Conservation (phyloP, 2,888 invertebrate species). For the Nymphalis polychloros region DNA sequence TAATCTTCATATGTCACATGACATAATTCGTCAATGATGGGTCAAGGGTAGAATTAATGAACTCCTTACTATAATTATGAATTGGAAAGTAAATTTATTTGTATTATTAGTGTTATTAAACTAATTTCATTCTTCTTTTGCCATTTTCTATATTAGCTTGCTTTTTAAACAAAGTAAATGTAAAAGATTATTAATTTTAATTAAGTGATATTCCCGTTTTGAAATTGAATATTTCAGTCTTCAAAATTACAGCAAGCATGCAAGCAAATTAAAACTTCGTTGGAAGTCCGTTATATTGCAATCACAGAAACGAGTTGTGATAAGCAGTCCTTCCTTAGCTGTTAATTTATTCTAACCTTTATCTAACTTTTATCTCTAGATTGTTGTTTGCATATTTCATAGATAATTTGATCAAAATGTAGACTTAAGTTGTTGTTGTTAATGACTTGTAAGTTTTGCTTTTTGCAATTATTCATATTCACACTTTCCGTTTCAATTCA, state of each 20-base stretch:
- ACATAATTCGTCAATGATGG: too few relatives aligned
- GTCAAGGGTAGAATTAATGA: too few relatives aligned
- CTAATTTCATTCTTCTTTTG: too few relatives aligned
- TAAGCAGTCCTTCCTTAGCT: conserved; percentile 26
- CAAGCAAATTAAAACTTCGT: conserved; percentile 26
- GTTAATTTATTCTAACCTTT: conserved; percentile 30
- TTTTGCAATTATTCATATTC: neutral
- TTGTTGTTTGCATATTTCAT: conserved; percentile 27
- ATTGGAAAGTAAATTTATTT: too few relatives aligned
- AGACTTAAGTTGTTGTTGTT: conserved; percentile 9
- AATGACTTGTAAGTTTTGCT: conserved; percentile 16
- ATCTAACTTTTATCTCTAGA: conserved; percentile 29
- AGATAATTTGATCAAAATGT: conserved; percentile 28
- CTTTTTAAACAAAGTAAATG: too few relatives aligned
- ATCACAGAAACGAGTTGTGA: conserved; percentile 25
- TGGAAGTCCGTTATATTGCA: conserved; percentile 23
- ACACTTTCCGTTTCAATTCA: neutral
- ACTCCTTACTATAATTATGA: too few relatives aligned
- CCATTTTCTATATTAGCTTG: too few relatives aligned
- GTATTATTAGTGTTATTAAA: too few relatives aligned
- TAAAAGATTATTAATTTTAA: too few relatives aligned
- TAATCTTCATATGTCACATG: too few relatives aligned
- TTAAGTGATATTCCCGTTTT: neutral
- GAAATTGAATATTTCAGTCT: neutral
- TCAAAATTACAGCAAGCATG: neutral